Percentiles rank a stretch among this genome's conserved stretches.
phyloP scores from a whole-genome alignment of 2,797 vertebrate genomes.

The Liparis tanakae region DNA sequence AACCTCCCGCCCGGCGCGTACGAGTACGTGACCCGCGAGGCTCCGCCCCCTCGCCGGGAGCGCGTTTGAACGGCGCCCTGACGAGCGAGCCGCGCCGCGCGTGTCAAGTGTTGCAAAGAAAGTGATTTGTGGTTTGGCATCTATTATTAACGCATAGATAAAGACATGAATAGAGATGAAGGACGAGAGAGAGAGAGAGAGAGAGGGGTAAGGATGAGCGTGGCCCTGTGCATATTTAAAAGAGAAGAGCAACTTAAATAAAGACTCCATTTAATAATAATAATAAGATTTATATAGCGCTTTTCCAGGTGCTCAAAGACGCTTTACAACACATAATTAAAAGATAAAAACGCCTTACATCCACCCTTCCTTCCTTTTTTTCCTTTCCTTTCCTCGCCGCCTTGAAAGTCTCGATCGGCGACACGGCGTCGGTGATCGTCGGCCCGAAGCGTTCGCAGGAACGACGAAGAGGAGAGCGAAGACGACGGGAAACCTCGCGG shows the following conservation, averaged over 20 bases:
- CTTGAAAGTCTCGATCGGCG: background rate
- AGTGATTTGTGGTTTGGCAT: conserved; percentile 52
- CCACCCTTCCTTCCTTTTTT: background rate
- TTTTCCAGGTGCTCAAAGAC: no score
- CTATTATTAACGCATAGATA: conserved; percentile 59
- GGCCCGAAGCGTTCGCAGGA: background rate
- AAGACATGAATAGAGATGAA: conserved; percentile 59
- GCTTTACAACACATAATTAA: no score
- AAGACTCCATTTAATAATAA: no score
- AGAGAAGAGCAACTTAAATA: conserved; percentile 50
- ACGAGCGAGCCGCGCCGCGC: conserved; percentile 36
- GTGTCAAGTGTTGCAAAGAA: conserved; percentile 45
- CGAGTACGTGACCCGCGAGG: background rate
- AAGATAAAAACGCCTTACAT: no score
- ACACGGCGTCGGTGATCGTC: background rate
- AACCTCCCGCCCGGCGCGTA: conserved; percentile 3
- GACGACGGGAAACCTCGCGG: background rate
- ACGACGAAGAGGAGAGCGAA: background rate
- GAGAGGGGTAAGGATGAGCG: conserved; percentile 33
- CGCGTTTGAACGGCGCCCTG: conserved; percentile 16
- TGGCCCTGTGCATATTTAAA: conserved; percentile 67
- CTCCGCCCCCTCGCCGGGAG: background rate
- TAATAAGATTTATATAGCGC: no score
- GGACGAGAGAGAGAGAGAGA: conserved; percentile 21
- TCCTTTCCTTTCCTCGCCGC: background rate